Conservation (phyloP, 2,888 invertebrate species). For the Molorchus minor region DNA sequence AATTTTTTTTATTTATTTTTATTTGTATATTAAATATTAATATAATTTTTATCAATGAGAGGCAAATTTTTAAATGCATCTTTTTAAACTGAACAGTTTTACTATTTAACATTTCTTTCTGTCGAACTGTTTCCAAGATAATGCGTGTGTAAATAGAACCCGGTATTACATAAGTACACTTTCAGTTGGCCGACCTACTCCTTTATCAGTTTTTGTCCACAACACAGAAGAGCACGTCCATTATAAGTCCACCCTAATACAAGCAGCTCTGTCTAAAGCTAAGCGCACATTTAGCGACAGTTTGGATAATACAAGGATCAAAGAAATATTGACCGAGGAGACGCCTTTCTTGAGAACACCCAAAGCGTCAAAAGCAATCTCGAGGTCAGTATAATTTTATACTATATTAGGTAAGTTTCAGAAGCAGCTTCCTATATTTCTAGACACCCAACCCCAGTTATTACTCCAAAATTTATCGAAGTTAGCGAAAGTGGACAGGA, state of each 20-base stretch:
- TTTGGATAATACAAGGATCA: constrained; percentile 56
- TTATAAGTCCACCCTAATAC: constrained; percentile 64
- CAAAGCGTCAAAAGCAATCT: constrained; percentile 51
- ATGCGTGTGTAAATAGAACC: background rate
- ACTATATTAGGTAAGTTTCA: background rate
- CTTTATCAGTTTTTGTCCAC: constrained; percentile 69
- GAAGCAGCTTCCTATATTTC: constrained; percentile 14
- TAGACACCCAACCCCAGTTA: constrained; percentile 29
- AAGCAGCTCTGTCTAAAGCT: constrained; percentile 64
- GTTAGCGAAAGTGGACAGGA: constrained; percentile 34
- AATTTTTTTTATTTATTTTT: no score
- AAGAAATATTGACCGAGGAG: constrained; percentile 63
- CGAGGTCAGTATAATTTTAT: constrained; percentile 39
- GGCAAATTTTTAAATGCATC: no score
- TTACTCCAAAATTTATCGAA: constrained; percentile 41
- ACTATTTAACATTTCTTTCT: no score
- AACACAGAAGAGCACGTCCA: constrained; percentile 54
- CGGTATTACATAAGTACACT: constrained; percentile 40
- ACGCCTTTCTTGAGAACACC: constrained; percentile 73
- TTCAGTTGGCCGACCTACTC: constrained; percentile 67
- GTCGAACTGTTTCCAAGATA: no score
- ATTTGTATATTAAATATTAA: no score
- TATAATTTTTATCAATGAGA: no score
- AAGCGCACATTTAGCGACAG: constrained; percentile 63
- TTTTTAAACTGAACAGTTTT: no score